Evolutionary conservation across 2,888 invertebrate species (phyloP), one percentile per base, ranked within the genome.

Genomic region (Eutolmus rufibarbis): DNA sequence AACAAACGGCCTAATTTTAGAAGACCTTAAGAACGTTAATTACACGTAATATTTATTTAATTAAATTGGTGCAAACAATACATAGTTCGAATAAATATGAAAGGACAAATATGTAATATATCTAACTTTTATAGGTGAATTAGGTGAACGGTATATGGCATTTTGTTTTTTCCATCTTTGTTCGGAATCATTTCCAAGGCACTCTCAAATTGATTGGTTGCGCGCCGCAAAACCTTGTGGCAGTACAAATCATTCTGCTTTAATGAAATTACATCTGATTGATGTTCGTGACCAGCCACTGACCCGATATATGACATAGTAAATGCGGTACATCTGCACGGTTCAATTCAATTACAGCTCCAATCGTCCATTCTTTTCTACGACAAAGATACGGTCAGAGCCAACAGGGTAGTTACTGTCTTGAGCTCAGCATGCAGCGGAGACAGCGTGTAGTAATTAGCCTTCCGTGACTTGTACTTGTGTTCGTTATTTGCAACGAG

Each of bases 261-360:
- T 85, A 74, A 85, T 85, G 85, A 85, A 85, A 85, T 85, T 85
- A 74, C 74, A 14, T 74, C 85, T 46, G 74, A 85, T 85, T 85
- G 85, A 85, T 85, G 74, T 85, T 85, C 74, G 85, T 85, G 74
- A 85, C 74, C 43, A 57, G 74, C 74, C 74, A 74, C 34, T 74
- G 43, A 85, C 23, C 85, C 85, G 66, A 43, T 85, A 74, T 85
- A 74, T 74, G 46, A 74, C 74, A 66, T n/a, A 85, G 28, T 74
- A 34, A 85, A 74, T 74, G 74, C 43, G n/a, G 43, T 43, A 74
- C 85, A 46, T 74, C 74, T 43, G 66, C 46, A 74, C 74, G 74
- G 43, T 74, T 85, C 74, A 85, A 85, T 85, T 85, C 85, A 74
- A 85, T 85, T 85, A 85, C 28, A 46, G 40, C 85, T 57, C 40